A percentile compares a stretch with the other conserved stretches of the same genome.
Conservation (phyloP, 1,140 invertebrate genomes). For the Nixonia krombeini region DNA sequence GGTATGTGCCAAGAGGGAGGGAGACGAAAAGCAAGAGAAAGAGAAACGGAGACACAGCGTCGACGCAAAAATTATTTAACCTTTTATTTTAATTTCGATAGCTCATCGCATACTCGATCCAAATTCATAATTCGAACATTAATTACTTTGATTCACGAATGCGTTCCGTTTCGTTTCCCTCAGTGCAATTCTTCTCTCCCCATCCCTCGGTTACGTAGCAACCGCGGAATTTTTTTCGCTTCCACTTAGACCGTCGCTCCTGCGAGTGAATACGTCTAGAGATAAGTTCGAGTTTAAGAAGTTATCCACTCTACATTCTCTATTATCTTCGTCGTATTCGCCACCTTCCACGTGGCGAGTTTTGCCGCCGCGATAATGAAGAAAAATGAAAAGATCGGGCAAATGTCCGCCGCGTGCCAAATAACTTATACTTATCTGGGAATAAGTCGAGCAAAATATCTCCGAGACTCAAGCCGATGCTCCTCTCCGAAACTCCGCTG, state of each 20-base stretch:
- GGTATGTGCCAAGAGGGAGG: no score
- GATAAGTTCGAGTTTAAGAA: conserved; percentile 43
- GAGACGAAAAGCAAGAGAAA: no score
- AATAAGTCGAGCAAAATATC: no score
- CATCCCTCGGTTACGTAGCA: background rate
- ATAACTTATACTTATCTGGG: conserved; percentile 27
- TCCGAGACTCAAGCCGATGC: background rate
- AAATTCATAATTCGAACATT: conserved; percentile 26
- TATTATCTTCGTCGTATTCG: conserved; percentile 30
- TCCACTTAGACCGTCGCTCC: conserved; percentile 25
- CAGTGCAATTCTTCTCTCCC: background rate
- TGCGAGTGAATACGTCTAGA: conserved; percentile 6
- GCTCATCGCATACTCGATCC: conserved; percentile 13
- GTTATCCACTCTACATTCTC: conserved; percentile 38
- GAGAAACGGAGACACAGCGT: no score
- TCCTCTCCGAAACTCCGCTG: background rate
- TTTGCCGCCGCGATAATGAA: conserved; percentile 34
- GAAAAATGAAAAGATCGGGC: conserved; percentile 39
- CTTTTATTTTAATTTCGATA: background rate
- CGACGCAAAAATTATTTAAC: conserved; percentile 11
- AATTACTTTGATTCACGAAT: conserved; percentile 29
- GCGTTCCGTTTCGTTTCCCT: conserved; percentile 7
- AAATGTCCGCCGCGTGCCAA: conserved; percentile 11
- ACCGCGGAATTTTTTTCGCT: conserved; percentile 10
- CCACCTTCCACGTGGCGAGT: conserved; percentile 21